Base-by-base conservation (phyloP, 2,113 vertebrate species). In the Muntiacus reevesi region DNA sequence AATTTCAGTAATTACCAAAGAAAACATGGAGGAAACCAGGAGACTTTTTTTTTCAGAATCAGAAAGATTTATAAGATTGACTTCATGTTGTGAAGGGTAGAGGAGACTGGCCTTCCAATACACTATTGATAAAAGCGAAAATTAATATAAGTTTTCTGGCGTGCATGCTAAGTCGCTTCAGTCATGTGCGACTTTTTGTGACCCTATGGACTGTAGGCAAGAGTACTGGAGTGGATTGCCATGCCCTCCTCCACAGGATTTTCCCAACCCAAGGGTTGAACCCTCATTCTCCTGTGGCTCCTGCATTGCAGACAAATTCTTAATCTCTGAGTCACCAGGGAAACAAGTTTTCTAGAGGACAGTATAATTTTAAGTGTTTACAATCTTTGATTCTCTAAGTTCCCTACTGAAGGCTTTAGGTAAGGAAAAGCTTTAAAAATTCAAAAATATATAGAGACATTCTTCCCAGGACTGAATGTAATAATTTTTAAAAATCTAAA, bases 21-120 rank as follows among this genome's bases (percentile, higher is more conserved):
- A 60, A 76, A 33, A 93, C 27, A 47, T 83, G 6, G 59, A 85
- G 30, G 50, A 84, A 88, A 91, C 25, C 30, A 71, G n/a, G 19
- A 96, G 30, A 78, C 13, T 33, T 45, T 87, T 54, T 94, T 96
- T 94, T 96, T 81, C 25, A 83, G 47, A 78, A 87, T 91, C 28
- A 25, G 25, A 86, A 95, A 67, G 10, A 76, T 64, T 47, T 25
- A n/a, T 62, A 94, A 76, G 50, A 86, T 93, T 3, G 10, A 76
- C 5, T 64, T 55, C 10, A 57, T 47, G 14, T 71, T 78, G 40
- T 74, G 52, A 11, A 90, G 7, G 36, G 23, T 59, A 78, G 74
- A 43, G n/a, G 55, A 74, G 91, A 64, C 33, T 94, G 64, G 23
- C 13, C 33, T 86, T 89, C 23, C 57, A 57, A 91, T 79, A 55